Percentiles rank a stretch among this genome's conserved stretches.
phyloP scores from a whole-genome alignment of 2,113 vertebrate genomes.

The Muntiacus muntjak region DNA sequence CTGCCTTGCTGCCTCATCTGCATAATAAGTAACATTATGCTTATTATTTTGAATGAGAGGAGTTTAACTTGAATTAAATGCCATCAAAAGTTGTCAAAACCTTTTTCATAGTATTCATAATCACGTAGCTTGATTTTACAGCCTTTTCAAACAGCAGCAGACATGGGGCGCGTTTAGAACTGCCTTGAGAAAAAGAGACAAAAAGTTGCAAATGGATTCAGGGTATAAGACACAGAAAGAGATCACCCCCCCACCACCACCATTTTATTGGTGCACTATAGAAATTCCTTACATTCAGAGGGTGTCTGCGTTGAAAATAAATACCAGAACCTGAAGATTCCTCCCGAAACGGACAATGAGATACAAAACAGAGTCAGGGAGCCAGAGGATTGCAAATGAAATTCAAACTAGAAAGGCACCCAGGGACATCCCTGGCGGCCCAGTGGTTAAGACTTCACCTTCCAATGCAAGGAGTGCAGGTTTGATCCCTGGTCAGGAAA shows the following conservation, averaged over 20 bases:
- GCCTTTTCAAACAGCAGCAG: slow-evolving; percentile 54
- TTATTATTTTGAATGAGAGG: slow-evolving; percentile 74
- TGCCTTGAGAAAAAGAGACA: slow-evolving; percentile 49
- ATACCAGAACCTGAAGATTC: slow-evolving; percentile 18
- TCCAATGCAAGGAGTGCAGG: background rate
- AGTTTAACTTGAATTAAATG: slow-evolving; percentile 74
- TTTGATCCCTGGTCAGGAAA: background rate
- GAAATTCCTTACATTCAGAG: slow-evolving; percentile 5
- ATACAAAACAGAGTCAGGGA: background rate
- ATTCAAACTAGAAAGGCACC: slow-evolving; percentile 5
- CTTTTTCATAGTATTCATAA: slow-evolving; percentile 71
- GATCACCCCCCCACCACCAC: background rate
- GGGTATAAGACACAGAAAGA: slow-evolving; percentile 14
- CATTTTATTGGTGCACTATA: background rate
- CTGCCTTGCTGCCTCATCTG: slow-evolving; percentile 59
- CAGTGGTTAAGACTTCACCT: background rate
- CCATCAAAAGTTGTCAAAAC: slow-evolving; percentile 74
- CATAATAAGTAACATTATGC: slow-evolving; percentile 73
- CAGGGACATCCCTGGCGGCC: rapidly evolving
- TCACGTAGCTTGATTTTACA: slow-evolving; percentile 58
- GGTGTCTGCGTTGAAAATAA: slow-evolving; percentile 29
- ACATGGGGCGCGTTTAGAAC: background rate
- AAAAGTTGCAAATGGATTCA: slow-evolving; percentile 51
- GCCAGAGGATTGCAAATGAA: background rate
- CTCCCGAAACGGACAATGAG: background rate